These are phyloP conservation scores for Amphipoea lucens DNA, from an alignment of 2,888 invertebrate species.

Conservation along the genomic window DNA sequence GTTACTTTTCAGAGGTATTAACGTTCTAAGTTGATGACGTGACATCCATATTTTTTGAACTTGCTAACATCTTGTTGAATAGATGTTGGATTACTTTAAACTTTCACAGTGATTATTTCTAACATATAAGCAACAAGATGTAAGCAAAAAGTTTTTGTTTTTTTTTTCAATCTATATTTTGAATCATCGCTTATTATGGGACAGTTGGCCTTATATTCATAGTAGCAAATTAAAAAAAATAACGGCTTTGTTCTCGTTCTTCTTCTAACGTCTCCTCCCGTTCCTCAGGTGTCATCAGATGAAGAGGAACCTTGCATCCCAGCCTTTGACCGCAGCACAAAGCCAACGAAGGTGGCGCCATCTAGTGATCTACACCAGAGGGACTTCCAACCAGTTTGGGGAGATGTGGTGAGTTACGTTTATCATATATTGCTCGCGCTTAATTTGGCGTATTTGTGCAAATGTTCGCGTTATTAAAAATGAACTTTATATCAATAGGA, in stretches of 20 bases:
- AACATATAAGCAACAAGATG: neutral
- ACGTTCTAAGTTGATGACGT: neutral
- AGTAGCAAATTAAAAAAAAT: neutral
- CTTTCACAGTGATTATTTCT: neutral
- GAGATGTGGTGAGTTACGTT: slow-evolving; percentile 87
- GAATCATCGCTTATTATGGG: neutral
- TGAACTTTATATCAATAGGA: neutral
- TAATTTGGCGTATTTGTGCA: neutral
- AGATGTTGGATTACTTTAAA: neutral
- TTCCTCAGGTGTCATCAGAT: slow-evolving; percentile 78
- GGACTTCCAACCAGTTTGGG: slow-evolving; percentile 91
- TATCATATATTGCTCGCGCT: neutral
- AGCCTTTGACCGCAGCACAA: slow-evolving; percentile 91
- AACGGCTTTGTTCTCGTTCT: neutral
- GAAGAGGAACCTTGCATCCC: slow-evolving; percentile 86
- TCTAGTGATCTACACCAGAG: slow-evolving; percentile 81
- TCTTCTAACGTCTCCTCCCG: slow-evolving; percentile 7
- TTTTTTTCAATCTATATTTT: neutral
- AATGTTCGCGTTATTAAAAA: neutral
- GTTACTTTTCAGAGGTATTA: too few species aligned
- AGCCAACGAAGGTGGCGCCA: slow-evolving; percentile 86
- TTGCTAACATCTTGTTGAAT: neutral
- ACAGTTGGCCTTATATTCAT: neutral
- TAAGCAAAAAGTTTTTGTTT: neutral
- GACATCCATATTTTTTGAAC: neutral